phyloP scores from a whole-genome alignment of 2,113 vertebrate genomes.

The Engraulis encrasicolus region DNA sequence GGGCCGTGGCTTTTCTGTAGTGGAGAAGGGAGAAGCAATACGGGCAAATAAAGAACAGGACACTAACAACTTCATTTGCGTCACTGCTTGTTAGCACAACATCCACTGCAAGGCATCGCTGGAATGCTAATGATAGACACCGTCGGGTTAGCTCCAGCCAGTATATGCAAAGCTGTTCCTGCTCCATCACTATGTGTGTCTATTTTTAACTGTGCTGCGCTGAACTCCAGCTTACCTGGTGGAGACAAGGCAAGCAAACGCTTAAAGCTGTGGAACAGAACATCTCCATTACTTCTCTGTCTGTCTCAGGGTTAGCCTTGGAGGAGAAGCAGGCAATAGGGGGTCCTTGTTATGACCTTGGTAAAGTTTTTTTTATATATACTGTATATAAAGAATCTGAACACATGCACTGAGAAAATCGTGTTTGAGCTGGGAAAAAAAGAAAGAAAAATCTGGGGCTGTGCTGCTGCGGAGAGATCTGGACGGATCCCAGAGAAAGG shows the following conservation, averaged over 20 bases:
- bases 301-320: background rate
- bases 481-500: conserved; percentile 58
- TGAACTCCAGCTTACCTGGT: background rate
- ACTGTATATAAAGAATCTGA: background rate
- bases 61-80: background rate
- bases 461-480: conserved; percentile 57
- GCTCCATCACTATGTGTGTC: background rate
- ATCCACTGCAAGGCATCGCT: background rate
- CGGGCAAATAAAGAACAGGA: background rate
- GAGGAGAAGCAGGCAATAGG: background rate
- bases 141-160: background rate
- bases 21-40: background rate
- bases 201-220: background rate
- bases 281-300: background rate
- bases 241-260: background rate
- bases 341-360: conserved; percentile 12
- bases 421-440: conserved; percentile 51
- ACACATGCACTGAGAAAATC: conserved; percentile 36
- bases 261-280: background rate
- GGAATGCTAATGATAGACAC: conserved; percentile 13
- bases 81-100: background rate
- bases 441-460: conserved; percentile 41
- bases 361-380: background rate
- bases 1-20: background rate
- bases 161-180: conserved; percentile 6